phyloP scores from a whole-genome alignment of 2,113 vertebrate genomes.

The Brachypodius melanocephalos region DNA sequence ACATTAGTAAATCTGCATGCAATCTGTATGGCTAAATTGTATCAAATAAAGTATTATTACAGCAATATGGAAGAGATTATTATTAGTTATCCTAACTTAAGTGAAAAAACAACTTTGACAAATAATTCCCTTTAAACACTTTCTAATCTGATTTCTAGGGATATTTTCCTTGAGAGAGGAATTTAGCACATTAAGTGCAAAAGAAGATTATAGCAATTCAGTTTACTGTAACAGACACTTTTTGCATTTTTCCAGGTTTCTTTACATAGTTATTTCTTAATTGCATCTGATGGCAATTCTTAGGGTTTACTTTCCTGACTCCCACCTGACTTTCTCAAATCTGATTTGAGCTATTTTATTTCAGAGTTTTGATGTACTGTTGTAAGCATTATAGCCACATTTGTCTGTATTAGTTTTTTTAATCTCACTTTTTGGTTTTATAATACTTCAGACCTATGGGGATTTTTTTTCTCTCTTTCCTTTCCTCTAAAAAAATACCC shows the following conservation, averaged over 20 bases:
- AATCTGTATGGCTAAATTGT: not conserved
- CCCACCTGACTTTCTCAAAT: conserved; percentile 32
- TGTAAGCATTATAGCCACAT: not conserved
- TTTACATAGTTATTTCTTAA: conserved; percentile 40
- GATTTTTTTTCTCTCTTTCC: not conserved
- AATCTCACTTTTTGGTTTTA: not conserved
- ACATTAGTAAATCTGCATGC: not conserved
- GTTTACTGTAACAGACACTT: conserved; percentile 49
- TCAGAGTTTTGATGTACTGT: not conserved
- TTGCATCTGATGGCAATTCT: conserved; percentile 22
- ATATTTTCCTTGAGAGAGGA: conserved; percentile 63
- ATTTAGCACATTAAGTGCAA: conserved; percentile 67
- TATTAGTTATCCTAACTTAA: conserved; percentile 29
- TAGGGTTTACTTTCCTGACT: conserved; percentile 7
- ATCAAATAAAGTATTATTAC: not conserved
- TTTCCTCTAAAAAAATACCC: not conserved
- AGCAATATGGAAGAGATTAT: conserved; percentile 28
- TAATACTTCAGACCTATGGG: not conserved
- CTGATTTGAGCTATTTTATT: conserved; percentile 32
- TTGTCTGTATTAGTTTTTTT: not conserved
- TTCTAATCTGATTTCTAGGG: conserved; percentile 72
- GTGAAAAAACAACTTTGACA: conserved; percentile 42
- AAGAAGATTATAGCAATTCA: conserved; percentile 65
- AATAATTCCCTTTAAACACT: conserved; percentile 68
- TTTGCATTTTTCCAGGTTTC: conserved; percentile 12